Conservation (phyloP, 2,797 vertebrate species). For the Helostoma temminkii region DNA sequence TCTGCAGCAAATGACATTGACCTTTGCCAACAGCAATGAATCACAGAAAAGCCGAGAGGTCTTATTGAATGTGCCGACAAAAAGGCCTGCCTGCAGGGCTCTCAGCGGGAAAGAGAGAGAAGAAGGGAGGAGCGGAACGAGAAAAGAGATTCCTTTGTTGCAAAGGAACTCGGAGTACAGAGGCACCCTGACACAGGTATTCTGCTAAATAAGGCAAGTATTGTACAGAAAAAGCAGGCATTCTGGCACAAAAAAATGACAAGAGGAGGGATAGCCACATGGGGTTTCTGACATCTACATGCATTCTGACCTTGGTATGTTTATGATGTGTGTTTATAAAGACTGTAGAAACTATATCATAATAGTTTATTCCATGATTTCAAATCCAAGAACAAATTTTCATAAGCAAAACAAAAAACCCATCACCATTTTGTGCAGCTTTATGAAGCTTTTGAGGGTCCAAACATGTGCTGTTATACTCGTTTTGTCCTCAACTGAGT, state of each 20-base stretch:
- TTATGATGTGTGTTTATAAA: slow-evolving; percentile 19
- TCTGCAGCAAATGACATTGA: slow-evolving; percentile 51
- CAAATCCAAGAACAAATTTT: no score
- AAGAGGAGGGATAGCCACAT: neutral
- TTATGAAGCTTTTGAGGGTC: neutral
- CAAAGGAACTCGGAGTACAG: slow-evolving; percentile 67
- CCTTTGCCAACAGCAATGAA: slow-evolving; percentile 59
- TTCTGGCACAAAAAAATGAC: slow-evolving; percentile 50
- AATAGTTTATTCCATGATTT: no score
- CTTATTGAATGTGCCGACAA: slow-evolving; percentile 61
- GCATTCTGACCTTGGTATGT: slow-evolving; percentile 48
- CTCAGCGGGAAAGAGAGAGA: slow-evolving; percentile 63
- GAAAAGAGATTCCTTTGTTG: slow-evolving; percentile 85
- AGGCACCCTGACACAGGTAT: slow-evolving; percentile 86
- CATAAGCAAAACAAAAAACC: no score
- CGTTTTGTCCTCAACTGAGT: neutral
- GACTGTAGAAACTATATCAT: no score
- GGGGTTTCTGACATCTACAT: slow-evolving; percentile 73
- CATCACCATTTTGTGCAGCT: no score
- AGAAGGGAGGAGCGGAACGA: slow-evolving; percentile 69
- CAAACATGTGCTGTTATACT: no score
- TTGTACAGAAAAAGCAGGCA: slow-evolving; percentile 72
- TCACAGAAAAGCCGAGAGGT: slow-evolving; percentile 52
- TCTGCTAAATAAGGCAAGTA: slow-evolving; percentile 81
- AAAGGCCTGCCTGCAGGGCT: slow-evolving; percentile 60